Percentiles rank a stretch among this genome's conserved stretches.
phyloP scores from a whole-genome alignment of 2,888 invertebrate genomes.

The Stenurella melanura region DNA sequence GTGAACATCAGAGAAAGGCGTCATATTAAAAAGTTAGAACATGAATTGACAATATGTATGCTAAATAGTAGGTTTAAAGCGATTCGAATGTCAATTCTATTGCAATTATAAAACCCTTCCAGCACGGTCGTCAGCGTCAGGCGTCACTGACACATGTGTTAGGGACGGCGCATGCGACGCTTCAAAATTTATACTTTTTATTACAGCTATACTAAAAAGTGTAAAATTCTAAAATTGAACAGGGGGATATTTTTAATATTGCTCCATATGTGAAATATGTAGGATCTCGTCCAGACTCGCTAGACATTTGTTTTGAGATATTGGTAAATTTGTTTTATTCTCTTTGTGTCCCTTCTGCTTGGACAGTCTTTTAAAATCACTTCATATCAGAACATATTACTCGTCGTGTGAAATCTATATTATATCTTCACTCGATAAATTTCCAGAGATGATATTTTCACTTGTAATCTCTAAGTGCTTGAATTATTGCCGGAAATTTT shows the following conservation, averaged over 20 bases:
- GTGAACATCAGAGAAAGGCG: constrained; percentile 58
- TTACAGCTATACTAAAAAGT: constrained; percentile 64
- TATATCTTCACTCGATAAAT: not conserved
- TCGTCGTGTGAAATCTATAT: not conserved
- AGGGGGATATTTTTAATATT: constrained; percentile 66
- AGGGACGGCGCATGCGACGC: constrained; percentile 49
- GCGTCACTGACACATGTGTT: constrained; percentile 62
- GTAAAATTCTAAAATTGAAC: constrained; percentile 67
- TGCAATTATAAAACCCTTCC: constrained; percentile 72
- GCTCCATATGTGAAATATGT: constrained; percentile 62
- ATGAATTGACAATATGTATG: constrained; percentile 72
- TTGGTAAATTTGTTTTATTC: constrained; percentile 61
- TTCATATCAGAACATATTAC: constrained; percentile 26
- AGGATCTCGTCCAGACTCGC: constrained; percentile 54
- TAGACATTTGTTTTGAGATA: constrained; percentile 64
- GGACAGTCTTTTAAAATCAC: constrained; percentile 45
- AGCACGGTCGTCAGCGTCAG: constrained; percentile 62
- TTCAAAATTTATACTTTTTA: constrained; percentile 68
- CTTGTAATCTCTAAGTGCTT: no score
- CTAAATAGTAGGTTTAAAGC: constrained; percentile 71
- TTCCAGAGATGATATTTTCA: not conserved
- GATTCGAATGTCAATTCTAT: constrained; percentile 70
- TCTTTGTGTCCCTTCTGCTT: constrained; percentile 36
- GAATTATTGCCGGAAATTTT: no score
- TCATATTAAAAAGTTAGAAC: constrained; percentile 69